Evolutionary conservation across 2,797 vertebrate genomes (phyloP), one percentile per base, ranked within the genome.

Genomic region (Mus spretus): DNA sequence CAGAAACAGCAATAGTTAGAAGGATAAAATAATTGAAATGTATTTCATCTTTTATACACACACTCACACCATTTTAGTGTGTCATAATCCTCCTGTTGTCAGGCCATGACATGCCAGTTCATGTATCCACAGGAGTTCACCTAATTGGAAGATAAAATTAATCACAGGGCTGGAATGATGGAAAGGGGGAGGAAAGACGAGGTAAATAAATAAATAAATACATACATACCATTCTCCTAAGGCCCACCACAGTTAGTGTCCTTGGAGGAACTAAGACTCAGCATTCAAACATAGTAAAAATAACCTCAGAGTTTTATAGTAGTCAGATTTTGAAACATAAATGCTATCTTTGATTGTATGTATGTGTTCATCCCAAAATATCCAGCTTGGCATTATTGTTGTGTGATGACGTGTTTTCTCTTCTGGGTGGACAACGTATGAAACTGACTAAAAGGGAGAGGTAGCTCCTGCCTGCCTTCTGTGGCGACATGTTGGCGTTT

Each of bases 241-340:
- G 86, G 61, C 55, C 80, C 3, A 28, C 53, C 31, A 50, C 28
- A 83, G 0, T 89, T 91, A 84, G 37, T 50, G 1, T 78, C 89
- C n/a, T 81, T 63, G 61, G 67, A 96, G 47, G 40, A 81, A 59
- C 40, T 83, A 89, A 94, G 37, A 96, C 26, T 87, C 74, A 67
- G 7, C 89, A 61, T 89, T 74, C 40, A 72, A 65, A 82, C 61
- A 40, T 65, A 93, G 93, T 67, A 90, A 93, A 95, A 90, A 24
- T 77, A 78, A 65, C 61, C 55, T 79, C 34, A 80, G 61, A 34
- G 90, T 92, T 96, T 83, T 63, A 37, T n/a, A 61, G 14, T 70
- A 50, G 67, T 78, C 85, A 91, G 78, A 90, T 80, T 26, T 67
- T 94, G 59, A 93, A 96, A 90, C 57, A 9, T 28, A 89, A 91